A percentile compares a stretch with the other conserved stretches of the same genome.
These are phyloP conservation scores for Sceloporus undulatus DNA, from an alignment of 2,113 vertebrate species.

Conservation along the genomic window DNA sequence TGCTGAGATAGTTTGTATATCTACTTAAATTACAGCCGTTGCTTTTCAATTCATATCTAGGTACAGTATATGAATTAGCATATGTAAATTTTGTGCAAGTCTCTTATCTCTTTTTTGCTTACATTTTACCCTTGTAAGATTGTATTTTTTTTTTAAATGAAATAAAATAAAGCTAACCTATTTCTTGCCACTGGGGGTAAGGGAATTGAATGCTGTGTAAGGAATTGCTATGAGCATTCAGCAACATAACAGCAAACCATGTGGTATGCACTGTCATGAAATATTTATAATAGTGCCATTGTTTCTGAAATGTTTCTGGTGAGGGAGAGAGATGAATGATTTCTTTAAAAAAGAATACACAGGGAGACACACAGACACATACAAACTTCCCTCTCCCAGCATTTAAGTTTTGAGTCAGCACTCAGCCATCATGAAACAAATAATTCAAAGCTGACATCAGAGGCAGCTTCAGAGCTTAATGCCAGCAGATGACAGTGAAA, in stretches of 20 bases:
- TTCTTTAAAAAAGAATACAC: conserved; percentile 22
- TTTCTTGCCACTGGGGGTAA: too few species aligned
- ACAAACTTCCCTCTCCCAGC: conserved; percentile 11
- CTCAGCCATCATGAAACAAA: conserved; percentile 67
- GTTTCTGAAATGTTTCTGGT: conserved; percentile 58
- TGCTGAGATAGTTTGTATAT: not conserved
- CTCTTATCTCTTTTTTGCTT: not conserved
- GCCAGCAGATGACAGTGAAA: conserved; percentile 58
- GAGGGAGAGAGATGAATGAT: conserved; percentile 42
- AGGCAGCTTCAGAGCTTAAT: conserved; percentile 66
- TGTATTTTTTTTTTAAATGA: too few species aligned
- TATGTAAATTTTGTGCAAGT: not conserved
- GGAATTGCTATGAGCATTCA: not conserved
- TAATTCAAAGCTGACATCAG: conserved; percentile 71
- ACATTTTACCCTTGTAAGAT: too few species aligned
- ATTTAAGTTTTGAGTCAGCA: conserved; percentile 66
- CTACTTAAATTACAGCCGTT: not conserved
- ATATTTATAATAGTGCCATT: conserved; percentile 8
- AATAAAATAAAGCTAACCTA: too few species aligned
- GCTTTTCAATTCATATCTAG: not conserved
- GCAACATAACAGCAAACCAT: conserved; percentile 1
- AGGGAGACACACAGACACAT: not conserved
- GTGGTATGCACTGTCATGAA: not conserved
- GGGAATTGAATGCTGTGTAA: not conserved
- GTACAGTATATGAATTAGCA: not conserved